Conservation (phyloP, 2,888 invertebrate genomes). For the Tethea ocularis region DNA sequence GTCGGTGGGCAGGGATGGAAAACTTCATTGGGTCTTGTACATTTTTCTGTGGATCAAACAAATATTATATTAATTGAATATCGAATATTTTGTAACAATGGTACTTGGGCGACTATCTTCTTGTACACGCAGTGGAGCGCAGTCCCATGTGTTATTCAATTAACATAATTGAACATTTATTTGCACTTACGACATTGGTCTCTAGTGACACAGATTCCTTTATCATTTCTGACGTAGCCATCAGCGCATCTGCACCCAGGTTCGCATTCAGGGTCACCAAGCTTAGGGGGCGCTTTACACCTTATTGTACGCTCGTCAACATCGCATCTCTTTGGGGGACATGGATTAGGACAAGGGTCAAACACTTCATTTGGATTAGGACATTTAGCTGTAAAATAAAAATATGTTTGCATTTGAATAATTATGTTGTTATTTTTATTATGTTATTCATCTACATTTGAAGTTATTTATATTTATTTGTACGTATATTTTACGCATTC, state of each 20-base stretch:
- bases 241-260: slow-evolving; percentile 40
- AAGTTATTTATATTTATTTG: too few relatives aligned
- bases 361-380: slow-evolving; percentile 34
- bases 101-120: too few relatives aligned
- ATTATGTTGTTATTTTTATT: too few relatives aligned
- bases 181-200: slow-evolving; percentile 14
- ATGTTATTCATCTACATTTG: too few relatives aligned
- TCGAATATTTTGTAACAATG: slow-evolving; percentile 7
- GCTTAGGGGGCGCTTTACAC: slow-evolving; percentile 34
- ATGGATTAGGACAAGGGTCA: slow-evolving; percentile 37
- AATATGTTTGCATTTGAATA: too few relatives aligned
- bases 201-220: slow-evolving; percentile 7
- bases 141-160: too few relatives aligned
- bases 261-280: slow-evolving; percentile 36
- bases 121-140: too few relatives aligned
- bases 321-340: slow-evolving; percentile 39
- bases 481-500: too few relatives aligned
- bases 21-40: slow-evolving; percentile 20
- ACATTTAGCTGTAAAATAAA: slow-evolving; percentile 16
- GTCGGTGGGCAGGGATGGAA: slow-evolving; percentile 26
- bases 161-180: neutral
- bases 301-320: slow-evolving; percentile 32
- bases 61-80: neutral
- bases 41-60: slow-evolving; percentile 12
- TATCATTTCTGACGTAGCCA: slow-evolving; percentile 9